phyloP scores from a whole-genome alignment of 2,797 vertebrate species.

The Centroberyx gerrardi region DNA sequence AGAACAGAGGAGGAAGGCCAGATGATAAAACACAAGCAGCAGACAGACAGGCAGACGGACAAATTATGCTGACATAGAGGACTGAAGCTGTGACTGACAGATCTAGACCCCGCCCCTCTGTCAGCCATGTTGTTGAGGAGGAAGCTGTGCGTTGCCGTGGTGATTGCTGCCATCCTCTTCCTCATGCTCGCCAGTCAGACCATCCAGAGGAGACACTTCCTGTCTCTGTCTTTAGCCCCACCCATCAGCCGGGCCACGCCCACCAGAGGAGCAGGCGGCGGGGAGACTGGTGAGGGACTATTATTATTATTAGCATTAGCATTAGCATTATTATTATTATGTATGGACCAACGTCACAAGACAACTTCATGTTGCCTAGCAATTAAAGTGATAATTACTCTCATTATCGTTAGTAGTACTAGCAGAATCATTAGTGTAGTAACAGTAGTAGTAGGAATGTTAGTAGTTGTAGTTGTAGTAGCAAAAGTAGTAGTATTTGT shows the following conservation, averaged over 20 bases:
- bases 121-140: constrained; percentile 70
- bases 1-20: constrained; percentile 26
- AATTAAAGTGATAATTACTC: too few relatives aligned
- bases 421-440: not conserved
- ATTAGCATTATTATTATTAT: too few relatives aligned
- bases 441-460: not conserved
- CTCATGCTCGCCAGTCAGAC: constrained; percentile 82
- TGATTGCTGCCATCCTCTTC: constrained; percentile 74
- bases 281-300: constrained; percentile 42
- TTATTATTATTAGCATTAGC: too few relatives aligned
- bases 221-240: constrained; percentile 12
- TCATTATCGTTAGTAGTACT: not conserved
- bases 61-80: constrained; percentile 44
- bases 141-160: constrained; percentile 66
- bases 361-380: too few relatives aligned
- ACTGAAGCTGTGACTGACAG: constrained; percentile 11
- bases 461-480: not conserved
- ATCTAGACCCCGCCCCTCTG: constrained; percentile 12
- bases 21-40: not conserved
- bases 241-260: constrained; percentile 21
- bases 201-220: constrained; percentile 67
- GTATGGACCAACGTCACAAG: too few relatives aligned
- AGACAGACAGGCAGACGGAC: not conserved
- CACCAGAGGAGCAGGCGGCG: not conserved
- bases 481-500: not conserved